Percentiles rank a stretch among this genome's conserved stretches.
Conservation (phyloP, 2,888 invertebrate species). For the Agrochola macilenta region DNA sequence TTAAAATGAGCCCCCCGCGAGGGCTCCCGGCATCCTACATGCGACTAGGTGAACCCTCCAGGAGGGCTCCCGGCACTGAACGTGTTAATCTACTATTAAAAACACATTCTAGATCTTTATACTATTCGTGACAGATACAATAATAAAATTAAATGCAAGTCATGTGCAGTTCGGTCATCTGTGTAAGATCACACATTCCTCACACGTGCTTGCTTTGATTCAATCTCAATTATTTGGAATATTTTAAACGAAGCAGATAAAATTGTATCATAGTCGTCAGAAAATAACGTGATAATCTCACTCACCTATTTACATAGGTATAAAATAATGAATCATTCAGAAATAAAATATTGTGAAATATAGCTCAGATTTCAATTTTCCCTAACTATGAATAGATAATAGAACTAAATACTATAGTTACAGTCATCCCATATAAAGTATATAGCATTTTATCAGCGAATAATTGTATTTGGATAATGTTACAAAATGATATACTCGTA, state of each 20-base stretch:
- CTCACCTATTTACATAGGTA: background rate
- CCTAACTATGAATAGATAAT: background rate
- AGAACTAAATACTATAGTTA: background rate
- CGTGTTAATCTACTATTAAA: conserved; percentile 6
- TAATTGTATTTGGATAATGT: too few species aligned
- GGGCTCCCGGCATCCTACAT: too few species aligned
- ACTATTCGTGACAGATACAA: conserved; percentile 34
- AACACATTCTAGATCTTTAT: conserved; percentile 1
- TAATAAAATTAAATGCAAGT: conserved; percentile 37
- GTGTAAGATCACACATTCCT: conserved; percentile 8
- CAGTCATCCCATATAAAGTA: background rate
- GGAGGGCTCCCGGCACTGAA: too few species aligned
- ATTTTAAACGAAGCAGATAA: background rate
- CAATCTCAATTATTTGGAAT: conserved; percentile 31
- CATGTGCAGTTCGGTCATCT: conserved; percentile 14
- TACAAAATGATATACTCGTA: background rate
- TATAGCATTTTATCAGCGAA: background rate
- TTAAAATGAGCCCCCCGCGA: too few species aligned
- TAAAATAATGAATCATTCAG: background rate
- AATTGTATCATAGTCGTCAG: background rate
- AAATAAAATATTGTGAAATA: conserved; percentile 15
- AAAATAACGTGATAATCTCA: background rate
- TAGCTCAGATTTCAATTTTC: background rate
- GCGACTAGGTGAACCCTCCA: too few species aligned
- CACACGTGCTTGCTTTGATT: conserved; percentile 33